Evolutionary conservation across 2,888 invertebrate genomes (phyloP).

Genomic region (Trichogramma dendrolimi): DNA sequence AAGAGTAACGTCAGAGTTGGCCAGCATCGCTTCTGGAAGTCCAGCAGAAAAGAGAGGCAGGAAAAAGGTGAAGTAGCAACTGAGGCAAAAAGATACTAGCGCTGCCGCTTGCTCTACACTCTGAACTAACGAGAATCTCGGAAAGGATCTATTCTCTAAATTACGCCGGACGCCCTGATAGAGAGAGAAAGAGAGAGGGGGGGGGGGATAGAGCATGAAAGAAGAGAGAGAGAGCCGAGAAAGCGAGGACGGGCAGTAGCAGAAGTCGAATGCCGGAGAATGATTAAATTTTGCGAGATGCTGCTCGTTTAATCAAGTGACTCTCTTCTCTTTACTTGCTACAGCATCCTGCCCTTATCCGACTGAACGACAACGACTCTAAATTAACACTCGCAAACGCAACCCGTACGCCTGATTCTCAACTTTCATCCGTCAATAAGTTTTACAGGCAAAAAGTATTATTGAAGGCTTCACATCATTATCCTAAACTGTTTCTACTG

Average conservation of each 20-base stretch:
- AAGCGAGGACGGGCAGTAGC: neutral
- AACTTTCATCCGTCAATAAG: neutral
- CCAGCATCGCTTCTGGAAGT: no score
- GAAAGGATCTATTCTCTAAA: constrained; percentile 15
- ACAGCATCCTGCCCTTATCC: neutral
- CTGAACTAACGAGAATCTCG: constrained; percentile 18
- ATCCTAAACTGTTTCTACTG: no score
- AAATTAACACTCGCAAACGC: constrained; percentile 10
- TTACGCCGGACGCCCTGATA: constrained; percentile 7
- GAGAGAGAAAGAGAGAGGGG: neutral
- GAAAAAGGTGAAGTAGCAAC: constrained; percentile 22
- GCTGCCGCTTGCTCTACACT: constrained; percentile 1
- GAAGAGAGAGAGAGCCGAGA: neutral
- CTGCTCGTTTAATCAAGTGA: constrained; percentile 20
- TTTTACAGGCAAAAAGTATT: neutral
- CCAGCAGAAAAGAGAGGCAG: constrained; percentile 6
- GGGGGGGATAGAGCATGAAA: neutral
- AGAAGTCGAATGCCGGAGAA: neutral
- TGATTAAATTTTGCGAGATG: constrained; percentile 23
- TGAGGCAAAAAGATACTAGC: constrained; percentile 24
- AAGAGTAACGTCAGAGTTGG: no score
- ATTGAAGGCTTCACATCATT: no score
- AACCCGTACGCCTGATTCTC: constrained; percentile 11
- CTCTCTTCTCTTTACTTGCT: neutral
- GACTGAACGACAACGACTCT: neutral